Evolutionary conservation across 2,797 vertebrate genomes (phyloP), one percentile per base, ranked within the genome.

Genomic region (Prionace glauca): DNA sequence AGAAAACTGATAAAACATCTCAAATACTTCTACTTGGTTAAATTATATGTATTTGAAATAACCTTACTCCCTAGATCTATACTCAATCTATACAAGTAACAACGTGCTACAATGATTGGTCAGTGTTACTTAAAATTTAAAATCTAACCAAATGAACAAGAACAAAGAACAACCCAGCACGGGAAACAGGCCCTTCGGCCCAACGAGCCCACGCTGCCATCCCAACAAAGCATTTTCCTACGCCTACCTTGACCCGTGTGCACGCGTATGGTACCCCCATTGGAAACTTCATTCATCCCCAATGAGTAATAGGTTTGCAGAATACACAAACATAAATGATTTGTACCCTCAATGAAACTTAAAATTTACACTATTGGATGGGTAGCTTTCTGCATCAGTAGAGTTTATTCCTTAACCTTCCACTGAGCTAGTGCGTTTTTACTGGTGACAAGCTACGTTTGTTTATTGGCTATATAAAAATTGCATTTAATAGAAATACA

Each of bases 391-490:
- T 84, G 81, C 8, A 84, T 84, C 81, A 84, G 16, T 20, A 45
- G 74, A 77, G 41, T 45, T 45, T 84, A 84, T 84, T 84, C 45
- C 81, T 45, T 45, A 20, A 45, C 1, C 4, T 84, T 45, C 41
- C 81, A 45, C 1, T 45, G 20, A 84, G 41, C 81, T 45, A 84
- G 81, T 84, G 81, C 20, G 20, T 45, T 84, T 45, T 84, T 84
- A 24, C 18, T 84, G 7, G 32, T 84, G 81, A 84, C 41, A 84
- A 84, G 20, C 20, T 84, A 9, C 7, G 1, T 65, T n/a, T 91
- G 60, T 91, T 91, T 91, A 91, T 91, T 91, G 88, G 88, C 26
- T 65, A 18, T 91, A n/a, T 65, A 2, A 91, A 65, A 91, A 20
- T 32, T 91, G 18, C 16, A 91, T 62, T 62, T 91, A 65, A 91